A percentile compares a stretch with the other conserved stretches of the same genome.
These are phyloP conservation scores for Forbesichthys agassizii DNA, from an alignment of 2,113 vertebrate genomes.

Conservation along the genomic window DNA sequence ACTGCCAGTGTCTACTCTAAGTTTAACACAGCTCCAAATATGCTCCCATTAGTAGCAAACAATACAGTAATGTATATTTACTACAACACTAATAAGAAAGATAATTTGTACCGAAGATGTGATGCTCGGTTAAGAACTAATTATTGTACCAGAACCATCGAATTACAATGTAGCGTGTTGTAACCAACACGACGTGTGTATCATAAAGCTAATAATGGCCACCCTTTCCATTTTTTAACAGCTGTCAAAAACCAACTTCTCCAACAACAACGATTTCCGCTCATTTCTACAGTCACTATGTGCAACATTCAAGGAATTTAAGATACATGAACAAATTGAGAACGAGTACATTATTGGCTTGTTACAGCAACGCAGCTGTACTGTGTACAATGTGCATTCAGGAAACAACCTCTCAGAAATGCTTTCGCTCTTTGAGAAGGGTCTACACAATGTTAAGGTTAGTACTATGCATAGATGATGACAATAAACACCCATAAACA, in stretches of 20 bases:
- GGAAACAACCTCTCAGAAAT: constrained; percentile 99
- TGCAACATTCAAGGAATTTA: constrained; percentile 97
- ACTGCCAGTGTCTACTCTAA: no score
- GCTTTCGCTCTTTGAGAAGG: constrained; percentile 95
- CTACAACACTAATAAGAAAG: neutral
- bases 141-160: neutral
- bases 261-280: constrained; percentile 97
- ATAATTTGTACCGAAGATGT: neutral
- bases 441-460: constrained; percentile 93
- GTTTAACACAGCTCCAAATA: no score
- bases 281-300: constrained; percentile 94
- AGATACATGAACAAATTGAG: constrained; percentile 99
- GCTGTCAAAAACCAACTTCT: constrained; percentile 99
- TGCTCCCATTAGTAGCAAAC: no score
- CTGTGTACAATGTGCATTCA: constrained; percentile 92
- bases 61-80: neutral
- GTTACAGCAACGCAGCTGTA: constrained; percentile 92
- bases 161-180: neutral
- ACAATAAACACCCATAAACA: neutral
- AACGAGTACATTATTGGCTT: constrained; percentile 96
- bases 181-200: neutral
- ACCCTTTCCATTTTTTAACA: constrained; percentile 49
- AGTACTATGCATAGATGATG: constrained; percentile 3
- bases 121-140: neutral
- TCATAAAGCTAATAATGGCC: no score